Conservation (phyloP, 2,888 invertebrate species). For the Sminthurides aquaticus region DNA sequence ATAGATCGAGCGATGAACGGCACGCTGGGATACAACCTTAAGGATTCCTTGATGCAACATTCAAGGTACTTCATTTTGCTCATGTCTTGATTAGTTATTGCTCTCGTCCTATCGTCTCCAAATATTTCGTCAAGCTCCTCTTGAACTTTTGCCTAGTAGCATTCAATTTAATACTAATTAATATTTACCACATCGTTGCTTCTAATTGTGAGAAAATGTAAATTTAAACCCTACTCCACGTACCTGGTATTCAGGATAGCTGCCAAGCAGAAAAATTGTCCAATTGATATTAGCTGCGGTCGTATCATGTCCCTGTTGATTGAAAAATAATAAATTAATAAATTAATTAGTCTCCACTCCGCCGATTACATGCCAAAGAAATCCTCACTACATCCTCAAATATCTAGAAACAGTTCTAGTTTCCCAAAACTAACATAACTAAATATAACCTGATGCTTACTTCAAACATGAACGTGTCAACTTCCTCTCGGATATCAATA, state of each 20-base stretch:
- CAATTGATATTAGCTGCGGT: conserved; percentile 28
- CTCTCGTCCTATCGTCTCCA: conserved; percentile 46
- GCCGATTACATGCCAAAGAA: too few relatives aligned
- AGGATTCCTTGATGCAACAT: conserved; percentile 48
- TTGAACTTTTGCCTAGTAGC: conserved; percentile 46
- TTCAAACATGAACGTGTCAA: conserved; percentile 63
- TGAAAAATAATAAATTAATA: conserved; percentile 10
- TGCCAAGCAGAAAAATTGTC: conserved; percentile 29
- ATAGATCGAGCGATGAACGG: conserved; percentile 46
- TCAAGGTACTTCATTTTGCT: conserved; percentile 47
- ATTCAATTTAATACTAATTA: too few relatives aligned
- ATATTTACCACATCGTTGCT: too few relatives aligned
- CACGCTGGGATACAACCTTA: conserved; percentile 48
- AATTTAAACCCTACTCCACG: background rate
- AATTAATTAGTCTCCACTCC: background rate
- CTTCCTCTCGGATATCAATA: conserved; percentile 72
- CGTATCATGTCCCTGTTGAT: conserved; percentile 37
- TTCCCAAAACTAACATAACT: background rate
- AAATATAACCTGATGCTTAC: conserved; percentile 46
- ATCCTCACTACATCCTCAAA: too few relatives aligned
- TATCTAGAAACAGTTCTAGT: background rate
- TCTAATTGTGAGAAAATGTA: too few relatives aligned
- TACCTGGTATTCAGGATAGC: conserved; percentile 33
- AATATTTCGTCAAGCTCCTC: conserved; percentile 50
- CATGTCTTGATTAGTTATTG: conserved; percentile 49